phyloP scores from a whole-genome alignment of 2,888 invertebrate species.

The Agrochola lota region DNA sequence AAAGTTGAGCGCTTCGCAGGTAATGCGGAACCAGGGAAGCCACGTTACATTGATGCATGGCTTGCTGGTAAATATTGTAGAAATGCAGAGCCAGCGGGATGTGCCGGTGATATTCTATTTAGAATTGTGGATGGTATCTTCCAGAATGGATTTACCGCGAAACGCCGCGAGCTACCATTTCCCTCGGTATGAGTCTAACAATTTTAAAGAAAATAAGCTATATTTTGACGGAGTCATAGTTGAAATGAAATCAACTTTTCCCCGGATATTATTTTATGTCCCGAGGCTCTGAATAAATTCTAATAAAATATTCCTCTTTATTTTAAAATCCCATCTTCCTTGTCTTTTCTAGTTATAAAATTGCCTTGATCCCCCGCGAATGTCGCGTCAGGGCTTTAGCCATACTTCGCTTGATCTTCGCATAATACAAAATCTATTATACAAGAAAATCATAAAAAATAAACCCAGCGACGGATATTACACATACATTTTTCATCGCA shows the following conservation, averaged over 20 bases:
- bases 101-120: constrained; percentile 74
- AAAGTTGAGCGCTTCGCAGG: constrained; percentile 51
- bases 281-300: constrained; percentile 25
- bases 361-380: constrained; percentile 19
- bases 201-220: constrained; percentile 64
- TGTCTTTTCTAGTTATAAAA: constrained; percentile 34
- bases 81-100: constrained; percentile 46
- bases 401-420: constrained; percentile 47
- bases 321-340: constrained; percentile 38
- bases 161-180: constrained; percentile 61
- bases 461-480: constrained; percentile 58
- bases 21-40: constrained; percentile 43
- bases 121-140: constrained; percentile 64
- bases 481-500: constrained; percentile 64
- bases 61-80: constrained; percentile 65
- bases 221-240: constrained; percentile 49
- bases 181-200: constrained; percentile 56
- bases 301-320: constrained; percentile 20
- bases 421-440: constrained; percentile 56
- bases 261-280: constrained; percentile 50
- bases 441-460: constrained; percentile 65
- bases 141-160: constrained; percentile 64
- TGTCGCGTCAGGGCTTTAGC: constrained; percentile 24
- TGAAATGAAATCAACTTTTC: constrained; percentile 57
- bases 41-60: constrained; percentile 57